Conservation (phyloP, 2,113 vertebrate genomes). For the Peromyscus polionotus region DNA sequence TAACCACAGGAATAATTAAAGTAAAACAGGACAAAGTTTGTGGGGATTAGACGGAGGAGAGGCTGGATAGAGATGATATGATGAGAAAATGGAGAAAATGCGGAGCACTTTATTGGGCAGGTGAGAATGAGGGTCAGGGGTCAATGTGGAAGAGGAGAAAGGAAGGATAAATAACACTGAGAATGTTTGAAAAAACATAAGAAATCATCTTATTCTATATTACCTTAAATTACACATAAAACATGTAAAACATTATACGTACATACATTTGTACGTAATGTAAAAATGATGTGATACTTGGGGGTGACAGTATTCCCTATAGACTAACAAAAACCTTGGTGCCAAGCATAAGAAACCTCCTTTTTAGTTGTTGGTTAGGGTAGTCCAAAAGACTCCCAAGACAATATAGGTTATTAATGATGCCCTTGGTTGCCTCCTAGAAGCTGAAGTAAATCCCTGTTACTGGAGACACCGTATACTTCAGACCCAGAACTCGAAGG, state of each 20-base stretch:
- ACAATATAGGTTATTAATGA: not conserved
- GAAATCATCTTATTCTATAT: not conserved
- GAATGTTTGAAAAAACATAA: not conserved
- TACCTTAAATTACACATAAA: not conserved
- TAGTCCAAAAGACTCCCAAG: not conserved
- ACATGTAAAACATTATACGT: not conserved
- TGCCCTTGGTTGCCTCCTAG: not conserved
- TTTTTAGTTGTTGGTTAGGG: not conserved
- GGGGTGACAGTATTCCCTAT: not conserved
- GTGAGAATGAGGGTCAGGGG: not conserved
- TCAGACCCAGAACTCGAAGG: fast-evolving
- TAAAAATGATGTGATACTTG: not conserved
- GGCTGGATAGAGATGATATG: not conserved
- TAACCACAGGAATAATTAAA: not conserved
- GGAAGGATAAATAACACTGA: not conserved
- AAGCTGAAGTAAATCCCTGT: not conserved
- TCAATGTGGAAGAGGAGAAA: not conserved
- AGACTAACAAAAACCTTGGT: not conserved
- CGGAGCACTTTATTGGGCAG: not conserved
- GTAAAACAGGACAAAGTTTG: not conserved
- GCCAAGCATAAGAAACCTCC: not conserved
- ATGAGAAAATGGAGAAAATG: not conserved
- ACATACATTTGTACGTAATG: not conserved
- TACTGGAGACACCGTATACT: not conserved
- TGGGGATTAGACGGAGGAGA: not conserved